Evolutionary conservation across 1,140 invertebrate species (phyloP), one percentile per base, ranked within the genome.

Genomic region (Arctopsyche grandis): DNA sequence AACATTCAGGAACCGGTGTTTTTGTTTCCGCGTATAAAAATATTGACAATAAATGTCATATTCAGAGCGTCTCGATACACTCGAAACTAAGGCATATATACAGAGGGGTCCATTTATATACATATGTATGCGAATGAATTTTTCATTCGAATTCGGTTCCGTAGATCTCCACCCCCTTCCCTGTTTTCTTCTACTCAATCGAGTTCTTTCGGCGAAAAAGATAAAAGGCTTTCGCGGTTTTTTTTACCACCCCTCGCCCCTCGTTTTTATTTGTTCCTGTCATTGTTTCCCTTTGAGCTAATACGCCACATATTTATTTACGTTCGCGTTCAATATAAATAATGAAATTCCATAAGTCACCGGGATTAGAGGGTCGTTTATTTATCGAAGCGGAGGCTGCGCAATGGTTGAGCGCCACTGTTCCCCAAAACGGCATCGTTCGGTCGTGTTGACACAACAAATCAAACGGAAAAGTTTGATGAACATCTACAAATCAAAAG

Each of bases 321-420:
- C 74, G 56, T 76, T 76, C 52, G 74, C 73, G 52, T 75, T 75
- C 73, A 75, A 75, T 75, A 75, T 60, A 75, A 76, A 76, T 76
- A 76, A 76, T 76, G 74, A 76, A 76, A 76, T 76, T 76, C 74
- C 43, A 63, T 76, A 76, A 76, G 74, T 46, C 74, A 16, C 22
- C 56, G 16, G 74, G 74, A 76, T 76, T 76, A 76, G 58, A 66
- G 56, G 63, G 70, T 63, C 74, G 10, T 74, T 46, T 74, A 74
- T 74, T 74, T 74, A 52, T 66, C 24, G 14, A 38, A 38, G 29
- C 29, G 29, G 29, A 38, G 29, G 3, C 29, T 1, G 29, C 29
- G 7, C 3, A 38, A 38, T 38, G 29, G 29, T 38, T 38, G 29
- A 1, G 29, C 29, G 7, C 7, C 29, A 7, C 48, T 12, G 16